phyloP scores from a whole-genome alignment of 2,113 vertebrate species.

The Columbina picui region DNA sequence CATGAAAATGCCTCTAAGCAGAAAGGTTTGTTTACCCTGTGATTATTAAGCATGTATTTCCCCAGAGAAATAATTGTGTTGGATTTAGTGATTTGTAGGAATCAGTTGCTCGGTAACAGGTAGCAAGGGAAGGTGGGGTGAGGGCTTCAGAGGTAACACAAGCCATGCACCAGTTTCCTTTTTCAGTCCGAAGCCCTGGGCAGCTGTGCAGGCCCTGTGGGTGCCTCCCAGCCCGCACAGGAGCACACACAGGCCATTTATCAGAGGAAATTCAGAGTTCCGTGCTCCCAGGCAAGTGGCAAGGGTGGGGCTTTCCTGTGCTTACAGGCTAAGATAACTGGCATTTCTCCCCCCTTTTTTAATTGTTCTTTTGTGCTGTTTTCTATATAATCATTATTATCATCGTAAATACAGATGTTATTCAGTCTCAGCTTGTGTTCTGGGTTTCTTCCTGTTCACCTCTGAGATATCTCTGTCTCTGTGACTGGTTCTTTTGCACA shows the following conservation, averaged over 20 bases:
- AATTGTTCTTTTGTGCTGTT: constrained; percentile 44
- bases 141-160: not conserved
- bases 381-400: constrained; percentile 51
- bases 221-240: not conserved
- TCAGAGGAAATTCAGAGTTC: not conserved
- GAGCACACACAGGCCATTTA: not conserved
- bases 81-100: constrained; percentile 48
- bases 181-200: not conserved
- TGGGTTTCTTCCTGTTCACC: constrained; percentile 39
- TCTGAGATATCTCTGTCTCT: constrained; percentile 8
- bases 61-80: not conserved
- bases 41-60: not conserved
- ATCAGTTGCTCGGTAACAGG: constrained; percentile 43
- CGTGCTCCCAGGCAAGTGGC: constrained; percentile 23
- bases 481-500: not conserved
- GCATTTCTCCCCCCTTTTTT: constrained; percentile 18
- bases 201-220: not conserved
- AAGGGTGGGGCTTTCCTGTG: constrained; percentile 58
- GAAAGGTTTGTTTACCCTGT: not conserved
- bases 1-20: not conserved
- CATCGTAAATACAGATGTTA: constrained; percentile 54
- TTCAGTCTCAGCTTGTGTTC: not conserved
- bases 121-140: not conserved
- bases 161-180: not conserved
- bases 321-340: constrained; percentile 32